phyloP scores from a whole-genome alignment of 2,113 vertebrate genomes.

The Delphinus delphis region DNA sequence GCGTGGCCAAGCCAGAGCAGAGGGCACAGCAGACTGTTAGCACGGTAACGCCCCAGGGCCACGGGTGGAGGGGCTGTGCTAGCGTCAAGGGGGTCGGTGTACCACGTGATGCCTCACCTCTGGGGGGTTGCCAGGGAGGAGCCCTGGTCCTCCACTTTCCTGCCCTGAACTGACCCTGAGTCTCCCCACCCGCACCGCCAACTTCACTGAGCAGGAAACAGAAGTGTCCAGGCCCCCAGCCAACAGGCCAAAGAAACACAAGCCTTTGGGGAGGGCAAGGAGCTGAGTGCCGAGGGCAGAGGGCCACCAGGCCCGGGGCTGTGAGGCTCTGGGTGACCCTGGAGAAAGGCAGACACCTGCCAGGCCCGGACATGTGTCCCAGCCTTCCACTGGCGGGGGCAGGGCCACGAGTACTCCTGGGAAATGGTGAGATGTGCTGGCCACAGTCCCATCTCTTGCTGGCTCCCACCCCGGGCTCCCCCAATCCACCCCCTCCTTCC shows the following conservation, averaged over 20 bases:
- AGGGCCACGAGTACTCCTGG: fast-evolving
- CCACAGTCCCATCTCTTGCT: fast-evolving
- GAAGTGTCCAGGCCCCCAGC: background rate
- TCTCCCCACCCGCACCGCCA: background rate
- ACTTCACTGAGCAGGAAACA: background rate
- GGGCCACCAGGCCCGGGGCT: background rate
- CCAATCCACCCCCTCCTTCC: fast-evolving
- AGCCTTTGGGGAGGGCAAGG: background rate
- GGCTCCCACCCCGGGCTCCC: background rate
- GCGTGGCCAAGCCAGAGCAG: background rate
- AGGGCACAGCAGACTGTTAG: fast-evolving
- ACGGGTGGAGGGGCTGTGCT: background rate
- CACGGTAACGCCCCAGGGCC: fast-evolving
- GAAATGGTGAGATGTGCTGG: background rate
- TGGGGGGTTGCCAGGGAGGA: background rate
- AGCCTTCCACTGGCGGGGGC: background rate
- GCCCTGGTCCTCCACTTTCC: too few relatives aligned
- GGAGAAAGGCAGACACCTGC: background rate
- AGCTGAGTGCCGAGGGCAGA: background rate
- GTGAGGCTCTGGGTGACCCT: background rate
- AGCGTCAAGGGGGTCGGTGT: background rate
- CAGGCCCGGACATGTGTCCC: background rate
- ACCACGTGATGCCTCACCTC: fast-evolving
- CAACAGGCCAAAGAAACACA: background rate
- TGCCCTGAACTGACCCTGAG: background rate